Evolutionary conservation across 1,140 invertebrate species (phyloP).

Genomic region (Formica selysi): DNA sequence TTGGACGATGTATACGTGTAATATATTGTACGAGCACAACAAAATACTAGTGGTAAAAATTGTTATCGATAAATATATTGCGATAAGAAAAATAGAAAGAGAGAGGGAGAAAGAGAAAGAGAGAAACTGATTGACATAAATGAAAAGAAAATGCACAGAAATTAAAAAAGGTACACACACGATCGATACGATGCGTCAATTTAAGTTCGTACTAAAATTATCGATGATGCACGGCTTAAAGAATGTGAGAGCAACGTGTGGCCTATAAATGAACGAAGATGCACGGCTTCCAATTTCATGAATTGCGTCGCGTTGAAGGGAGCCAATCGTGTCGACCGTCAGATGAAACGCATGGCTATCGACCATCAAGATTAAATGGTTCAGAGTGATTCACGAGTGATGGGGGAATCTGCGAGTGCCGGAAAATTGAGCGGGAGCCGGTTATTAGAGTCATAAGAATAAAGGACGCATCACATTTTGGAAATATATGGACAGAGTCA

Average conservation of each 20-base stretch:
- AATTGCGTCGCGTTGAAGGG: conserved; percentile 11
- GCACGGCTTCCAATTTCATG: conserved; percentile 62
- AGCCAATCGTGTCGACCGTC: conserved; percentile 61
- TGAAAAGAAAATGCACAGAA: not conserved
- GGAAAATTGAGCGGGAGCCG: conserved; percentile 23
- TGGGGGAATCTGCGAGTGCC: conserved; percentile 10
- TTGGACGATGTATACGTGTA: not conserved
- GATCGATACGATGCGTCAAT: not conserved
- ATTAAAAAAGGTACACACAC: not conserved
- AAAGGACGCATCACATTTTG: not conserved
- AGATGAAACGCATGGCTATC: conserved; percentile 59
- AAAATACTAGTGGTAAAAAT: conserved; percentile 30
- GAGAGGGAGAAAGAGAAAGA: too few species aligned
- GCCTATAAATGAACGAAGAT: conserved; percentile 57
- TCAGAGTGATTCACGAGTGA: conserved; percentile 56
- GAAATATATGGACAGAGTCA: not conserved
- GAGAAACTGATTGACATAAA: not conserved
- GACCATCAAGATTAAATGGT: conserved; percentile 68
- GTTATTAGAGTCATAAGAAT: conserved; percentile 44
- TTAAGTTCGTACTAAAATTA: conserved; percentile 41
- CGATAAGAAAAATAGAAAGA: not conserved
- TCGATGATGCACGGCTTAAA: conserved; percentile 36
- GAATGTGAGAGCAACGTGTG: conserved; percentile 55
- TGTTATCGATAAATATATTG: conserved; percentile 16
- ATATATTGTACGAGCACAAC: conserved; percentile 8